Evolutionary conservation across 2,113 vertebrate species (phyloP), one percentile per base, ranked within the genome.

Genomic region (Cebus imitator): DNA sequence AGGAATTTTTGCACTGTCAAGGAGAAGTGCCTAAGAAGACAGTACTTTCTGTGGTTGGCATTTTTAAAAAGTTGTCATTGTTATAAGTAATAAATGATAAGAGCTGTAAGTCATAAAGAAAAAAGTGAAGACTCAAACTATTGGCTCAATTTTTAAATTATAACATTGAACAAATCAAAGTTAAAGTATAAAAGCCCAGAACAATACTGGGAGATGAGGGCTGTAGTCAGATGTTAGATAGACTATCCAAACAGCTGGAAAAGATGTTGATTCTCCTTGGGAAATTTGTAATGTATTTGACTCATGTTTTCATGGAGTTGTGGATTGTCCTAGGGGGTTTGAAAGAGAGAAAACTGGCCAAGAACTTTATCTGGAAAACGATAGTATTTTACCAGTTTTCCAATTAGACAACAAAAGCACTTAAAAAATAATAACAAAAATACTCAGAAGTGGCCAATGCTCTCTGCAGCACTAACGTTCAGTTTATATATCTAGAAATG

Each of bases 171-270:
- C 96, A 98, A 99, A 99, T 98, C 98, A 99, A 99, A 99, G 98
- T 98, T 30, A 97, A 98, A 98, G 98, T 98, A 96, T 96, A 98
- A 98, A 98, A 99, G 97, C 98, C 97, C 98, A 98, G 98, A 99
- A 98, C 98, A 98, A 98, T 98, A 98, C 96, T 98, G 96, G 84
- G 97, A 99, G 98, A 98, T 97, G 98, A 98, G 98, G 98, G 97
- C 96, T 99, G 98, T 98, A 98, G 97, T 99, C 98, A 99, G 98
- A 98, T 98, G 99, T 99, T 98, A 98, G 97, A 98, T 97, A 98
- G 97, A 98, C 97, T 97, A 98, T 99, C 99, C 99, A 99, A 99
- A 99, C 99, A 99, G 99, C 99, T 99, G 99, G 99, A 98, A 99
- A 99, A 99, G 96, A 99, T 99, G 99, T 98, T 98, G 98, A 98